Evolutionary conservation across 2,797 vertebrate genomes (phyloP).

Genomic region (Falco rusticolus): DNA sequence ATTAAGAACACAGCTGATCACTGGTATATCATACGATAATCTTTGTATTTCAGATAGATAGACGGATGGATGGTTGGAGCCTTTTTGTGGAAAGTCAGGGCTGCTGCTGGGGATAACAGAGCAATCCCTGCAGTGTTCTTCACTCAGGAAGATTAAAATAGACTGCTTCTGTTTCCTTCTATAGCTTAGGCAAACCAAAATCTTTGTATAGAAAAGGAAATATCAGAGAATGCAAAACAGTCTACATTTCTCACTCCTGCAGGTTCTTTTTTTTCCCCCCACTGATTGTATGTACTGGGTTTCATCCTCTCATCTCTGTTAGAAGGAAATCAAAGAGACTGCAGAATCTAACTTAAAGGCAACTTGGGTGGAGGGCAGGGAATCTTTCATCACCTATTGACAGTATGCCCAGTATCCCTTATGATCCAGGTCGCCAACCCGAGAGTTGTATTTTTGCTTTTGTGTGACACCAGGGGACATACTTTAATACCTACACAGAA

Average conservation of each 20-base stretch:
- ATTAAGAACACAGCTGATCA: neutral
- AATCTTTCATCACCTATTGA: neutral
- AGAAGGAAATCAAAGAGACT: constrained; percentile 7
- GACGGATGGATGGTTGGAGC: neutral
- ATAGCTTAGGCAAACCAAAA: constrained; percentile 41
- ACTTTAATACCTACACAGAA: neutral
- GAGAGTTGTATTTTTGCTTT: neutral
- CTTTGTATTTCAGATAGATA: neutral
- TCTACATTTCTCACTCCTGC: neutral
- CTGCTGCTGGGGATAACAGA: constrained; percentile 52
- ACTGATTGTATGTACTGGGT: neutral
- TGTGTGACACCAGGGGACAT: neutral
- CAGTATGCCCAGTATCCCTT: neutral
- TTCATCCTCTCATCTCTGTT: neutral
- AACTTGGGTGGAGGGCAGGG: neutral
- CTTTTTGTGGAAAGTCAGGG: constrained; percentile 27
- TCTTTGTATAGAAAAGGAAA: constrained; percentile 35
- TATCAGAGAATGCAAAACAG: neutral
- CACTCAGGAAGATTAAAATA: constrained; percentile 52
- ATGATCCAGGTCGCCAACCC: neutral
- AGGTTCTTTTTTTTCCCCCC: neutral
- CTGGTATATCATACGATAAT: neutral
- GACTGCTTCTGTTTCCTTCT: constrained; percentile 50
- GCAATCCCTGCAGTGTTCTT: constrained; percentile 34
- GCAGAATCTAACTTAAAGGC: constrained; percentile 27